Base-by-base conservation (phyloP, 2,113 vertebrate species). In the Myiopsitta monachus region DNA sequence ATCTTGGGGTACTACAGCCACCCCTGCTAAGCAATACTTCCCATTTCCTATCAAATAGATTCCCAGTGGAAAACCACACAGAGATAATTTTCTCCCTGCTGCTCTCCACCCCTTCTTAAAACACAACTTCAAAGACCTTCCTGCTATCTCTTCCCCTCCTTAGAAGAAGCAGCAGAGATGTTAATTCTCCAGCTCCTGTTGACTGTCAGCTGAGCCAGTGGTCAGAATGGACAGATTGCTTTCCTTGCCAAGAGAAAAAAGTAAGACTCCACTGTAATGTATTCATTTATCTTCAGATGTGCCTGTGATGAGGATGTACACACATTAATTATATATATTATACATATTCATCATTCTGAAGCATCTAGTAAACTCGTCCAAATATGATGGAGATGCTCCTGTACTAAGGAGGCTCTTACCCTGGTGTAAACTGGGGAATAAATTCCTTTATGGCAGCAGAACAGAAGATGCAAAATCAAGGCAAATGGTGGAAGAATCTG, bases 191-290 rank as follows among this genome's bases (percentile, higher is more conserved):
- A 15, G 55, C 63, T 90, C 98, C 99, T 4, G 94, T 98, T 8
- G 43, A 98, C 97, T 99, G 99, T 88, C 97, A 77, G 75, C 91
- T 99, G 91, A 97, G 97, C 75, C 93, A 69, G 49, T 99, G 99
- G 99, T 98, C 99, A 14, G 62, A 95, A 49, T 99, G 99, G 99
- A 99, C 98, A 10, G 90, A 97, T 3, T 99, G 99, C 95, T 97
- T 98, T 85, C 95, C 98, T 63, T 99, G 99, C 95, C 98, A 98
- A 93, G 96, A 98, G 43, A 98, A 94, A 96, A 98, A 96, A 98
- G 99, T 99, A 97, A 98, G 95, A 69, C 72, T 44, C 11, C n/a
- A 13, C 59, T 11, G 9, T 87, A 95, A 95, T 89, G 88, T 84
- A 94, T 88, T 88, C 83, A 97, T 91, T 93, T 76, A 90, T 95